Evolutionary conservation across 2,797 vertebrate genomes (phyloP).

Genomic region (Erithacus rubecula): DNA sequence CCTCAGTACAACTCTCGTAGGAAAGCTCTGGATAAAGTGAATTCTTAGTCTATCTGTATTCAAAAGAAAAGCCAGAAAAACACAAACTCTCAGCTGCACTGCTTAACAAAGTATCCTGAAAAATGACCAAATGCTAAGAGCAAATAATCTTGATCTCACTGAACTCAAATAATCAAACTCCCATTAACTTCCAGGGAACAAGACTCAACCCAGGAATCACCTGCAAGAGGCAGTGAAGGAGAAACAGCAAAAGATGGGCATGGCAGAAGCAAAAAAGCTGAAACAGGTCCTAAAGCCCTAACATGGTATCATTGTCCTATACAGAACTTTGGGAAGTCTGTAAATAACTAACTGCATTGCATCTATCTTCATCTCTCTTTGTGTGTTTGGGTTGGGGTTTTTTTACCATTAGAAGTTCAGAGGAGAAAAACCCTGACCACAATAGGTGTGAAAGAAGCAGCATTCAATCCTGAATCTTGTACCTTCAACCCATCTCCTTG

Average conservation of each 20-base stretch:
- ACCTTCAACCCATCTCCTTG: background rate
- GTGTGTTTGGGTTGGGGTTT: background rate
- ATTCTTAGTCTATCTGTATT: background rate
- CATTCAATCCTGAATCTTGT: background rate
- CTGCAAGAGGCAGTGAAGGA: background rate
- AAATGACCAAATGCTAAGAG: background rate
- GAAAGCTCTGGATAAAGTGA: background rate
- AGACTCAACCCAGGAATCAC: background rate
- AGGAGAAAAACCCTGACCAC: background rate
- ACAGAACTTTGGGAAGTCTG: background rate
- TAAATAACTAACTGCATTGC: background rate
- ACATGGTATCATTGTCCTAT: background rate
- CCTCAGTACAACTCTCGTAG: background rate
- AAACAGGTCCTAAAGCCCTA: background rate
- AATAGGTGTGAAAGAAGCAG: background rate
- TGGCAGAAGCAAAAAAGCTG: background rate
- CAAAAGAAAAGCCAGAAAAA: background rate
- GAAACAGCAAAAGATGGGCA: background rate
- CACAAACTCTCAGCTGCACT: background rate
- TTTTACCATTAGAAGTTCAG: background rate
- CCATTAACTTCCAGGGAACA: background rate
- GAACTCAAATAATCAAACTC: background rate
- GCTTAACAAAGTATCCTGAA: background rate
- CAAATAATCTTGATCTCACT: background rate
- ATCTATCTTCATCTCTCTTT: background rate